phyloP scores from a whole-genome alignment of 2,113 vertebrate species.

The Andinoacara biseriatus region DNA sequence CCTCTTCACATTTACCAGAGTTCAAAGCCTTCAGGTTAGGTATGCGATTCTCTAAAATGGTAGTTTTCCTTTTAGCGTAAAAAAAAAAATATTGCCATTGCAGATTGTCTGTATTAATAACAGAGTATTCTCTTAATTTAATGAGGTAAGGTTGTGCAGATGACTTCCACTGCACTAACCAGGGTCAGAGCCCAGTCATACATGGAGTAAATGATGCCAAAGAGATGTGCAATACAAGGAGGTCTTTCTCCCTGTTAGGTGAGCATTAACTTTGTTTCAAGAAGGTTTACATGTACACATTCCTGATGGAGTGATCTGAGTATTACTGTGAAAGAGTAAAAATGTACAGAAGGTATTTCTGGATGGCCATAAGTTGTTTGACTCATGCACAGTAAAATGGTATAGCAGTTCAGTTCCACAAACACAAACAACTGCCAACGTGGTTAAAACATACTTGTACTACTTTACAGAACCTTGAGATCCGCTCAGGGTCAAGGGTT shows the following conservation, averaged over 20 bases:
- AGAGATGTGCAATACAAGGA: conserved; percentile 89
- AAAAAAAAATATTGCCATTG: background rate
- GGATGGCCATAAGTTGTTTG: background rate
- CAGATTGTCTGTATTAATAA: background rate
- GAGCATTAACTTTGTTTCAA: conserved; percentile 43
- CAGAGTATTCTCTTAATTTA: background rate
- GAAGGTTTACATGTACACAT: background rate
- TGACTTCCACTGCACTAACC: conserved; percentile 90
- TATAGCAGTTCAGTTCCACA: background rate
- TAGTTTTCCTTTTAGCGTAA: background rate
- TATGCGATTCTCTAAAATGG: conserved; percentile 61
- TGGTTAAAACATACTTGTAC: background rate
- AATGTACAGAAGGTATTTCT: background rate
- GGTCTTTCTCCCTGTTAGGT: conserved; percentile 91
- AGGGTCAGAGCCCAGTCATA: conserved; percentile 89
- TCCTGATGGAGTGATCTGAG: background rate
- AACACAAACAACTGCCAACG: background rate
- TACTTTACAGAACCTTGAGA: background rate
- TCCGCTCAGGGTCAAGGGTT: background rate
- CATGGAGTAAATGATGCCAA: conserved; percentile 90
- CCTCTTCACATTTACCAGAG: conserved; percentile 90
- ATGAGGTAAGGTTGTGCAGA: conserved; percentile 82
- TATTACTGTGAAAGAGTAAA: background rate
- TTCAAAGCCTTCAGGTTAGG: conserved; percentile 91
- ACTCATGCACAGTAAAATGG: background rate